These are phyloP conservation scores for Acrocephalus kingi DNA, from an alignment of 2,113 vertebrate genomes.

Conservation along the genomic window DNA sequence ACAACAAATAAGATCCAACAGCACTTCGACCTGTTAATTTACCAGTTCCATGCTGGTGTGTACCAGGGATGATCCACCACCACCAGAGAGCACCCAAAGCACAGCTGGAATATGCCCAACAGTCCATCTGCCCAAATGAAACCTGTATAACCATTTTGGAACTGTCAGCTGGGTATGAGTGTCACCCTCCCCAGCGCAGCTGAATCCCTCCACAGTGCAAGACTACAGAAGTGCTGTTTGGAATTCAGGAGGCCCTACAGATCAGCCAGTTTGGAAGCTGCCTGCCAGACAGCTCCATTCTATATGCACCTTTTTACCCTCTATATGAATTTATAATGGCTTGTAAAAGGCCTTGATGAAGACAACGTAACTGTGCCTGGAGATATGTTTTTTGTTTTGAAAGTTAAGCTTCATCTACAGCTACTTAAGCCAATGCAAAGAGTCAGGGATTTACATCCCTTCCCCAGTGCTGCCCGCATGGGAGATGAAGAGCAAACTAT, in stretches of 20 bases:
- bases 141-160: neutral
- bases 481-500: neutral
- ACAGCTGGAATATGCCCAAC: neutral
- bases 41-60: neutral
- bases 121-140: neutral
- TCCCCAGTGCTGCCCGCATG: neutral
- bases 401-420: neutral
- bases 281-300: neutral
- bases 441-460: neutral
- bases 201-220: neutral
- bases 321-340: neutral
- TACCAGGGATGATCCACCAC: neutral
- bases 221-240: neutral
- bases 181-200: neutral
- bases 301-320: neutral
- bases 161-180: neutral
- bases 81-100: neutral
- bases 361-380: neutral
- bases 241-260: fast-evolving
- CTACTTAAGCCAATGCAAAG: neutral
- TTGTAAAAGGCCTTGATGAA: neutral
- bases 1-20: neutral
- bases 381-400: neutral
- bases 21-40: neutral
- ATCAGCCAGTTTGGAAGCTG: neutral